Base-by-base conservation (phyloP, 1,140 invertebrate species). In the Apolygus lucorum region DNA sequence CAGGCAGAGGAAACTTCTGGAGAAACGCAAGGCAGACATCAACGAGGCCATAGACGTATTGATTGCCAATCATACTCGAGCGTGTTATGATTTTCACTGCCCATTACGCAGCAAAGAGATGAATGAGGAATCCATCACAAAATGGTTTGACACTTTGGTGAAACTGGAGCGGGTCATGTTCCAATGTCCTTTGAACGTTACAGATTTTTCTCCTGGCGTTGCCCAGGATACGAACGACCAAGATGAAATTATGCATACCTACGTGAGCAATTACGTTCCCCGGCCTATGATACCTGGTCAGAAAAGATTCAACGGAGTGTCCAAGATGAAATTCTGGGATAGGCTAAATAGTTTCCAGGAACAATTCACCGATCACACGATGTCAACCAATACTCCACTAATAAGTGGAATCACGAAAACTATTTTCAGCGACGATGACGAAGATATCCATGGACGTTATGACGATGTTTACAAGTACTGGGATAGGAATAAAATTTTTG, bases 71-170 rank as follows among this genome's bases (percentile, higher is more conserved):
- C 54, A 59, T 22, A 8, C 8, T 17, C 54, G 22, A 24, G 54
- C 11, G 4, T 59, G 54, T 59, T 24, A 11, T 11, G 54, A 59
- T 24, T 11, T 22, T 4, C 8, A 59, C 4, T 59, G 54, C 22
- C 54, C 54, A 8, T 22, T 59, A 17, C 34, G 34, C 8, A 8
- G 17, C 8, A 22, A 59, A 4, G 22, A 59, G 4, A 24, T 59
- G 22, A 21, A 8, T 4, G 11, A 59, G 4, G 22, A 59, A 4
- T 22, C 54, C 54, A 59, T 59, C 22, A 17, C 22, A 4, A 13
- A 59, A 13, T 59, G 54, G 54, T 59, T 59, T 59, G 22, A 24
- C 54, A 59, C 54, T 4, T 59, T 59, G 22, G 22, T 59, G 54
- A 59, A 59, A 59, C 22, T 59, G 11, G 54, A 59, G 22, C 54